Base-by-base conservation (phyloP, 2,113 vertebrate species). In the Calcarius ornatus region DNA sequence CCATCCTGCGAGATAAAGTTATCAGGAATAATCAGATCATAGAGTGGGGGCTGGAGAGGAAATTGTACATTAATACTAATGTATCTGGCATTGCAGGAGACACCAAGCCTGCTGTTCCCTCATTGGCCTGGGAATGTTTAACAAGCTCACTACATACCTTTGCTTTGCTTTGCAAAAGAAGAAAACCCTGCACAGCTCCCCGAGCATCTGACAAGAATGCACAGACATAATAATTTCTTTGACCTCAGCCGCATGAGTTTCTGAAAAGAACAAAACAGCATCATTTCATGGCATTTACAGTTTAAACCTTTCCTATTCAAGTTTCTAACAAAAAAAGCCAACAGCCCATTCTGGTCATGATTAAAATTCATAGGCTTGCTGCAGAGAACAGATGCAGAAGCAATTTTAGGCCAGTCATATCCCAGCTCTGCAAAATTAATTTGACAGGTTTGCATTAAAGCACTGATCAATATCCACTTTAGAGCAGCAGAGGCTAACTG, bases 401-500 rank as follows among this genome's bases (percentile, higher is more conserved):
- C 99, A 99, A 99, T 99, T 99, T 99, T 97, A 98, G 98, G 98
- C 98, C 99, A 99, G 99, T 99, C 99, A 99, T 98, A 98, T 98
- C 98, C 98, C 98, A 98, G 98, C 99, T 98, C 98, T 98, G 98
- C 99, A 99, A 99, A 99, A 99, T 99, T 99, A 99, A 99, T 99
- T 99, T 99, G 99, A 99, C 99, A 99, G 99, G 98, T 99, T 99
- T 99, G 99, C 99, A 99, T 99, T 99, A 99, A 99, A 99, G 99
- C 98, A 98, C 99, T 99, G 99, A 99, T 99, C 99, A 99, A 99
- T 99, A 99, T 99, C 99, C 99, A 99, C 99, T 99, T 98, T 99
- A 99, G 98, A 99, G 98, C 98, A 93, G 98, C 98, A 99, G 99
- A 99, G 99, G 99, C 99, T 99, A 99, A 99, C 98, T 98, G 98